Base-by-base conservation (phyloP, 2,797 vertebrate species). In the Neosilurus hyrtlii region DNA sequence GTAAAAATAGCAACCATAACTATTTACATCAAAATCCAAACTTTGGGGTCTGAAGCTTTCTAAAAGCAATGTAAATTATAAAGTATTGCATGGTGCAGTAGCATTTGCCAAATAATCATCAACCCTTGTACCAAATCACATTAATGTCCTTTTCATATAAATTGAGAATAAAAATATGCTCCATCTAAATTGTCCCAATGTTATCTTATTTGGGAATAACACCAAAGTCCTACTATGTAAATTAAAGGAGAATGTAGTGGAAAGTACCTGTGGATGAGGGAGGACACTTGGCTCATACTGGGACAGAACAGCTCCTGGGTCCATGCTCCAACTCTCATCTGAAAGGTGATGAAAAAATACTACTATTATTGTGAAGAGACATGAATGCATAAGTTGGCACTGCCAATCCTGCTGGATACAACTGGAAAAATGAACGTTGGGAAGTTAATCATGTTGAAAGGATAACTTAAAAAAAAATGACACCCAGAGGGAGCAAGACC, bases 301-400 rank as follows among this genome's bases (percentile, higher is more conserved):
- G 59, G 96, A 96, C 88, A 97, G 90, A 61, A 95, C 92, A 78
- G 95, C 93, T 37, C 92, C 96, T 0, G 96, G 97, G 89, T 99
- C 97, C 66, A 97, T 35, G 91, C 96, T 99, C 97, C 97, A 99
- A 78, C 92, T 94, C n/a, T 94, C 90, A 76, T 95, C 96, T 93
- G 93, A 85, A 91, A 26, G 6, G 10, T 54, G n/a, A 8, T 72
- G 51, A 54, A 51, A 72, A 54, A 71, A 54, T 24, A 56, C 22
- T 1, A 74, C 6, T 3, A 51, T 24, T 9, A 59, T 59, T 22
- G 3, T 1, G 37, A 1, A 18, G 4, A 74, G 2, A 16, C 24
- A 30, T 12, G 26, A 11, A 1, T 43, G 43, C 43, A 43, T 43
- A 43, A 5, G 43, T 43, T 43, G 43, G 43, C 43, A 43, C 4